A percentile compares a stretch with the other conserved stretches of the same genome.
Evolutionary conservation across 23 tunicate genomes (phyloP).

Genomic region (Oikopleura albicans): DNA sequence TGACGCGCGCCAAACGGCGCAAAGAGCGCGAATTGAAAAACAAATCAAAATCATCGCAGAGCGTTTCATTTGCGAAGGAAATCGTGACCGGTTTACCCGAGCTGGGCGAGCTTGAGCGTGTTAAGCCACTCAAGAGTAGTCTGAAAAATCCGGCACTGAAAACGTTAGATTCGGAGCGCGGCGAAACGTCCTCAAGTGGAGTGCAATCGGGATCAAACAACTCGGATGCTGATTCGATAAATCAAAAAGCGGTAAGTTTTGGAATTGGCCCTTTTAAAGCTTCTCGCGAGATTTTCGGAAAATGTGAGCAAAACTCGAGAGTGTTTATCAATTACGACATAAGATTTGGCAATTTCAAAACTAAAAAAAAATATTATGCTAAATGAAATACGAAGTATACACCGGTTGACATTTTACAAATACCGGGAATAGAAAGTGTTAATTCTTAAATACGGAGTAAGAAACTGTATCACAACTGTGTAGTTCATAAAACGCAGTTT

Average conservation of each 20-base stretch:
- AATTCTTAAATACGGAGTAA: too few relatives aligned
- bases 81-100: background rate
- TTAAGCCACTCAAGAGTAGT: background rate
- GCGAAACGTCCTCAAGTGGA: background rate
- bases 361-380: too few relatives aligned
- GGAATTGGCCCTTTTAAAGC: too few relatives aligned
- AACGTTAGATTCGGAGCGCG: background rate
- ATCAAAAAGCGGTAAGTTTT: background rate
- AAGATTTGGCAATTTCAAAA: too few relatives aligned
- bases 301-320: too few relatives aligned
- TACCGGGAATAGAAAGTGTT: too few relatives aligned
- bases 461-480: too few relatives aligned
- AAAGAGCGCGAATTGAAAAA: background rate
- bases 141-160: background rate
- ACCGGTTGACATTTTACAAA: too few relatives aligned
- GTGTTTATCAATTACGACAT: too few relatives aligned
- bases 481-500: too few relatives aligned
- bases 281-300: too few relatives aligned
- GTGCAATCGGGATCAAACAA: background rate
- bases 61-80: slow-evolving; percentile 13
- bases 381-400: too few relatives aligned
- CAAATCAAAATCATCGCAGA: background rate
- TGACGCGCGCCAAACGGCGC: background rate
- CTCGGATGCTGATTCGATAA: slow-evolving; percentile 6
- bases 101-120: background rate